Evolutionary conservation across 2,888 invertebrate species (phyloP), one percentile per base, ranked within the genome.

Genomic region (Buathra laborator): DNA sequence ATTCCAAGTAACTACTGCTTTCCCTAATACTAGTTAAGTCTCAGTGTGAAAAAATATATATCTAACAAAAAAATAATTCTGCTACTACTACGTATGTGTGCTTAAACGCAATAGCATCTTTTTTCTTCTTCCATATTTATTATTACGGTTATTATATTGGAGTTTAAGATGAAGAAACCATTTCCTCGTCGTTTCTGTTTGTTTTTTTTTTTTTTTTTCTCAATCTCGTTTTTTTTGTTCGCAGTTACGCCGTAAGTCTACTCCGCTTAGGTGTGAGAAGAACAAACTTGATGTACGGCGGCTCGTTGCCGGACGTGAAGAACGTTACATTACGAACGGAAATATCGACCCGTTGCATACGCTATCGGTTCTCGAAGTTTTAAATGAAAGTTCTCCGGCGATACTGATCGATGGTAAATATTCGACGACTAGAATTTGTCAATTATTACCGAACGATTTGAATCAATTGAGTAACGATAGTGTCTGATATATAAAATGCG

Each of bases 251-350:
- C 16, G 43, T 67, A 16, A 3, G 75, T 1, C 85, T 90, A 19
- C 90, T 95, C 32, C 91, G 94, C 9, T 88, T 87, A 29, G 94
- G 94, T 29, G 92, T 95, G 0, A 89, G 87, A 46, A 90, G 92
- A 71, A 94, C 95, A 0, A 96, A 96, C 88, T 87, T 93, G 43
- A 89, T 95, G 81, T 96, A 95, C 86, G 95, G 95, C 43, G 95
- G 94, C 48, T 85, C 92, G 66, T 89, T 90, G 12, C 95, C 95
- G 3, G 95, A 95, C 85, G 94, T 95, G 0, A 94, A 93, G 0
- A 94, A 95, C 32, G 95, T 96, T 0, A 94, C 96, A 19, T 96
- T 95, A 94, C 95, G 0, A 96, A 96, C 88, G 96, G 96, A 4
- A 94, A 95, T 51, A 89, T 95, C 70, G 96, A 96, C 90, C 96